Base-by-base conservation (phyloP, 2,888 invertebrate species). In the Taphrorychus bicolor region DNA sequence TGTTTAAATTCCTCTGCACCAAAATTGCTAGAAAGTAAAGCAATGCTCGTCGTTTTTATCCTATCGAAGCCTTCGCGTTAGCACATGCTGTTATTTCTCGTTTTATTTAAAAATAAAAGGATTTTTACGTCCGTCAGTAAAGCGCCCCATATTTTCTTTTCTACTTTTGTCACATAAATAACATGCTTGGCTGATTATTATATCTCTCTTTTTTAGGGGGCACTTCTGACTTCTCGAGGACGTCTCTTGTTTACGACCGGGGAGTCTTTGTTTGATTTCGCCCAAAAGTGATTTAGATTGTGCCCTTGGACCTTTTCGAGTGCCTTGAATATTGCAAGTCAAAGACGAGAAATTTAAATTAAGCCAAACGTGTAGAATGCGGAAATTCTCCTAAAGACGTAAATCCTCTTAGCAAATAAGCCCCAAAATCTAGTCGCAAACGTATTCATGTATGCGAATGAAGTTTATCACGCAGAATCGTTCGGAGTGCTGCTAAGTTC, bases 401-500 rank as follows among this genome's bases (percentile, higher is more conserved):
- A 45, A 45, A 45, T 45, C 45, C 45, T 45, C 45, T 45, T 45
- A 45, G 45, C 45, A 45, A 45, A 45, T 45, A 45, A 45, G 45
- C 45, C 45, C 32, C 45, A 45, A 45, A 17, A 45, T 45, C 45
- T 45, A 45, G 17, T 16, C 32, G 32, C 11, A 16, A 45, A 45
- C 14, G 14, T 45, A 45, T 45, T 45, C 45, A 45, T 45, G 17
- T 45, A 45, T 45, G 45, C 45, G 45, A 51, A 51, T 51, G 51
- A 51, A n/a, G 51, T 51, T 51, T 19, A 51, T 51, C 19, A 22
- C 21, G 19, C 7, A 19, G 51, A 51, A 51, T 51, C 51, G 51
- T 51, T 51, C n/a, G 18, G n/a, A 51, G 51, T 51, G 48, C 48
- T 19, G 48, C 21, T 51, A 45, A 45, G 45, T 45, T 45, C 45